Base-by-base conservation (phyloP, 1,140 invertebrate species). In the Dreissena rostriformis region DNA sequence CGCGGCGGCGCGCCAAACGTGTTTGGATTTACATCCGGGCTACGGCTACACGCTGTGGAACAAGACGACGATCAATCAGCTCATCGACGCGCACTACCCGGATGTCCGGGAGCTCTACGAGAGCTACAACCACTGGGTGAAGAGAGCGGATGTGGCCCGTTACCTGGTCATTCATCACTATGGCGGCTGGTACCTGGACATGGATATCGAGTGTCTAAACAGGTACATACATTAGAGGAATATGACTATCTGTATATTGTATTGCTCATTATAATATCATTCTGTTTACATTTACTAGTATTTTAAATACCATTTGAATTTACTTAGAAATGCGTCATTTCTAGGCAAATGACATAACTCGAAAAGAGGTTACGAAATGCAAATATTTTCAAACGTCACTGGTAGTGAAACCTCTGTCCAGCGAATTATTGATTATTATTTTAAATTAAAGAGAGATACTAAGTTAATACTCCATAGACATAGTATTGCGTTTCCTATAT, bases 61-160 rank as follows among this genome's bases (percentile, higher is more conserved):
- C 29, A 73, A 81, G 63, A 66, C 79, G 5, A 24, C 55, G 10
- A 66, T 81, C 14, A 24, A 81, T 49, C 11, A 39, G 7, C 70
- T 81, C 22, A 73, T 81, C 49, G 29, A 72, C 10, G 49, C 24
- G 17, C 19, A 81, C 11, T 81, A 72, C 51, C 79, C 79, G 28
- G 52, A 53, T n/a, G 26, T 81, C 4, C 28, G 67, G 14, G 26
- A 24, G n/a, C 15, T 81, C 5, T 81, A 73, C 22, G 19, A 73
- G 7, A 73, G 68, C 65, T 81, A 81, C 65, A 57, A 39, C 51
- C 68, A 73, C 70, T 81, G 79, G 79, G 61, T 81, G 17, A 29
- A 57, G n/a, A 39, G 79, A 26, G 79, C 70, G 15, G 79, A 81
- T 81, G 79, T 81, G 19, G 79, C 79, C 15, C 51, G 79, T 14